phyloP scores from a whole-genome alignment of 2,797 vertebrate species.

The Meda fulgida region DNA sequence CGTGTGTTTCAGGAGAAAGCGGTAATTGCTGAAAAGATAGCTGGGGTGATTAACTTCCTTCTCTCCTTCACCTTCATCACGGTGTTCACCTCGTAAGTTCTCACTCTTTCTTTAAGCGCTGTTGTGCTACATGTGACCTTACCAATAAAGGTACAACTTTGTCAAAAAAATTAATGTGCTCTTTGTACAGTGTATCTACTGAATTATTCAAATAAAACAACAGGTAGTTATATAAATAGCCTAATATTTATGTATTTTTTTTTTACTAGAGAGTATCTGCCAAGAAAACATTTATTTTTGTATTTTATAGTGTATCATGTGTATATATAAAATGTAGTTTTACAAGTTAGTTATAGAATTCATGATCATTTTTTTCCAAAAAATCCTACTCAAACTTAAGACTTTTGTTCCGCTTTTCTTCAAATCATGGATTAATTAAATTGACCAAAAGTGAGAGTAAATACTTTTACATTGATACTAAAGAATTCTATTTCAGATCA shows the following conservation, averaged over 20 bases:
- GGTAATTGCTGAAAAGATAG: constrained; percentile 49
- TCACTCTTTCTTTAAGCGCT: neutral
- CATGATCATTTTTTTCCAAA: too few relatives aligned
- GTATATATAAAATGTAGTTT: too few relatives aligned
- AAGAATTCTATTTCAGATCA: too few relatives aligned
- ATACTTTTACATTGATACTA: too few relatives aligned
- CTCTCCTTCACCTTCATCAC: constrained; percentile 84
- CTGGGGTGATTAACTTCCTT: constrained; percentile 74
- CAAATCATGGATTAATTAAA: neutral
- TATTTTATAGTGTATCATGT: too few relatives aligned
- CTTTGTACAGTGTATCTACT: neutral
- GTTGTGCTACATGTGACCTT: neutral
- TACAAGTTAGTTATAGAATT: too few relatives aligned
- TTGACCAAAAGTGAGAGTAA: neutral
- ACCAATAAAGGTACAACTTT: too few relatives aligned
- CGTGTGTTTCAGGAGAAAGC: constrained; percentile 67
- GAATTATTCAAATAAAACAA: neutral
- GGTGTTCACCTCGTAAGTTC: constrained; percentile 81
- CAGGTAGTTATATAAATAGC: neutral
- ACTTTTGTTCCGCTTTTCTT: too few relatives aligned
- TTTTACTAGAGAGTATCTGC: neutral
- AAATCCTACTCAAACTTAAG: too few relatives aligned
- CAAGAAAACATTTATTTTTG: too few relatives aligned
- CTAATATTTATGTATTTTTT: neutral
- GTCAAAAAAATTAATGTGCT: too few relatives aligned